phyloP scores from a whole-genome alignment of 1,140 invertebrate genomes.

The Proctacanthus coquilletti region DNA sequence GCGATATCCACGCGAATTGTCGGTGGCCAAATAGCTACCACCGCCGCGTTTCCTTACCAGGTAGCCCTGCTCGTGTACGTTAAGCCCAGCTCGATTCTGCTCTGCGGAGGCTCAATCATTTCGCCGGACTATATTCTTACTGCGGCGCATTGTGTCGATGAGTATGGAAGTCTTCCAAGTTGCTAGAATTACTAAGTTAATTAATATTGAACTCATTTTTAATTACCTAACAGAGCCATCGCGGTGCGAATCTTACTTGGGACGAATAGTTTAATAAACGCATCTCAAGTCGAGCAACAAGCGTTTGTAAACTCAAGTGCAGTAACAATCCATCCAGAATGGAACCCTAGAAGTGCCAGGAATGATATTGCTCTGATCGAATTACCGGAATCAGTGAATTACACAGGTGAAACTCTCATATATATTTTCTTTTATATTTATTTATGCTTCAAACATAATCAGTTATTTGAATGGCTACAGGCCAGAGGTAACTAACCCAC shows the following conservation, averaged over 20 bases:
- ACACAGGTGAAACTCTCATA: background rate
- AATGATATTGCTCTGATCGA: slow-evolving; percentile 36
- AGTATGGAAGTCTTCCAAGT: no score
- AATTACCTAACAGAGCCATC: background rate
- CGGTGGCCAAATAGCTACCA: slow-evolving; percentile 15
- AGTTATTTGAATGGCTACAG: no score
- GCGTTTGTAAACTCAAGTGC: slow-evolving; percentile 18
- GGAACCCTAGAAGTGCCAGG: slow-evolving; percentile 26
- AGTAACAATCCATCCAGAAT: slow-evolving; percentile 30
- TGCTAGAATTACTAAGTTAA: slow-evolving; percentile 6
- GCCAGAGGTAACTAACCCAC: no score
- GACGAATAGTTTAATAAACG: slow-evolving; percentile 20
- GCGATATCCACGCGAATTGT: no score
- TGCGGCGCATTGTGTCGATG: slow-evolving; percentile 39
- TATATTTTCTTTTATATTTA: no score
- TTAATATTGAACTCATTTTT: background rate
- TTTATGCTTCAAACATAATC: no score
- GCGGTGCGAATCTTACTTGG: slow-evolving; percentile 12
- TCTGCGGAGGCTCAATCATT: slow-evolving; percentile 39
- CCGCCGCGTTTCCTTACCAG: slow-evolving; percentile 28
- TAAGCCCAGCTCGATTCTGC: slow-evolving; percentile 10
- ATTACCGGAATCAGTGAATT: slow-evolving; percentile 21
- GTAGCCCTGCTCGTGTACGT: slow-evolving; percentile 21
- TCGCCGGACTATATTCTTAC: slow-evolving; percentile 37
- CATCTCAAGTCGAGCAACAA: slow-evolving; percentile 12